A percentile compares a stretch with the other conserved stretches of the same genome.
Evolutionary conservation across 2,888 invertebrate species (phyloP).

Genomic region (Hetaerina titia): DNA sequence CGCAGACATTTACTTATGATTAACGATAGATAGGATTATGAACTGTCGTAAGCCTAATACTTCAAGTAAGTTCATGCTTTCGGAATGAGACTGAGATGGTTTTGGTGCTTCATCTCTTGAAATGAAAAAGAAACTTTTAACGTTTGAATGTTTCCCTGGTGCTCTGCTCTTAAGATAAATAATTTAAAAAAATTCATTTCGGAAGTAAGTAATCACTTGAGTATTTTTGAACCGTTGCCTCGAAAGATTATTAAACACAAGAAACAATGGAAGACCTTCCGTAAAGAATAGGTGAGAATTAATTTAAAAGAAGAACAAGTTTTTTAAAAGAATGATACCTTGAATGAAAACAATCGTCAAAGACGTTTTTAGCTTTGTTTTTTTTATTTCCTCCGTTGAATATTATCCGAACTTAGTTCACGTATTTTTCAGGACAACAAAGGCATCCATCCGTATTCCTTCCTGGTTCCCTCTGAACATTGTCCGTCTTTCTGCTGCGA

Average conservation of each 20-base stretch:
- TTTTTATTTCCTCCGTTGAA: not conserved
- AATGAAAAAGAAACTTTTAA: no score
- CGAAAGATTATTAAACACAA: not conserved
- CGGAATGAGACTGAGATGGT: no score
- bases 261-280: not conserved
- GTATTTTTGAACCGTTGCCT: not conserved
- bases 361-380: not conserved
- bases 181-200: not conserved
- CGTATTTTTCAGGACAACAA: constrained; percentile 12
- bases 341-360: not conserved
- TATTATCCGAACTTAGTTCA: not conserved
- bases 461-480: constrained; percentile 2
- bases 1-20: no score
- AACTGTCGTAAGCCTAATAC: no score
- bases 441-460: not conserved
- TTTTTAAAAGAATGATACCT: not conserved
- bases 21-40: no score
- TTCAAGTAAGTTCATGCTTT: no score
- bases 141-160: no score
- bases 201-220: not conserved
- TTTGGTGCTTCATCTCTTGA: no score
- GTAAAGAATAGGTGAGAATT: not conserved
- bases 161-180: no score
- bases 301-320: not conserved
- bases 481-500: constrained; percentile 16